Percentiles rank a stretch among this genome's conserved stretches.
phyloP scores from a whole-genome alignment of 2,888 invertebrate genomes.

The Thera britannica region DNA sequence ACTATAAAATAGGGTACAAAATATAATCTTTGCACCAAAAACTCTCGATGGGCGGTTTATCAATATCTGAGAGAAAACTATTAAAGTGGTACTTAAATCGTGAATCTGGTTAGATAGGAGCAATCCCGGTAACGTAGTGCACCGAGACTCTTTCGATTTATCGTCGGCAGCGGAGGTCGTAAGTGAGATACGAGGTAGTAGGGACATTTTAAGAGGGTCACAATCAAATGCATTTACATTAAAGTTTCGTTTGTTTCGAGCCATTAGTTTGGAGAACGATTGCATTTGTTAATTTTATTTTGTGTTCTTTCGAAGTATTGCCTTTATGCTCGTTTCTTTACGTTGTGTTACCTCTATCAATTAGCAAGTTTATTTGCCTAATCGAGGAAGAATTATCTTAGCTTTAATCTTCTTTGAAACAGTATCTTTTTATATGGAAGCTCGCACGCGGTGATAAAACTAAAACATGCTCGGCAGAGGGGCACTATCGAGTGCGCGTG shows the following conservation, averaged over 20 bases:
- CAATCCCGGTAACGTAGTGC: conserved; percentile 71
- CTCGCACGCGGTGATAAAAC: conserved; percentile 56
- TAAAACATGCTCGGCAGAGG: conserved; percentile 57
- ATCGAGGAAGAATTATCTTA: neutral
- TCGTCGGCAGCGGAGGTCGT: conserved; percentile 51
- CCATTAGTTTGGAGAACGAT: conserved; percentile 21
- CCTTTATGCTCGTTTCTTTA: neutral
- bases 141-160: conserved; percentile 66
- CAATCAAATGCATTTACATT: conserved; percentile 54
- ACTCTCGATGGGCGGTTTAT: conserved; percentile 60
- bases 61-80: conserved; percentile 69
- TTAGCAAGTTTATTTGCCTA: neutral
- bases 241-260: conserved; percentile 37
- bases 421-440: neutral
- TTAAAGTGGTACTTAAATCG: conserved; percentile 71
- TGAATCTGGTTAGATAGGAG: conserved; percentile 75
- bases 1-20: conserved; percentile 38
- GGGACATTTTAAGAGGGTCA: conserved; percentile 51
- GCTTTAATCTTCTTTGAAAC: neutral
- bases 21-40: conserved; percentile 43
- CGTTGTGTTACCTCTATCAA: neutral
- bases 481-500: conserved; percentile 68
- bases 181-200: conserved; percentile 50
- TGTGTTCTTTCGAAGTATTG: conserved; percentile 2
- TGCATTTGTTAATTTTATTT: conserved; percentile 15